These are phyloP conservation scores for Sipunculus nudus DNA, from an alignment of 2,888 invertebrate species.

Conservation along the genomic window DNA sequence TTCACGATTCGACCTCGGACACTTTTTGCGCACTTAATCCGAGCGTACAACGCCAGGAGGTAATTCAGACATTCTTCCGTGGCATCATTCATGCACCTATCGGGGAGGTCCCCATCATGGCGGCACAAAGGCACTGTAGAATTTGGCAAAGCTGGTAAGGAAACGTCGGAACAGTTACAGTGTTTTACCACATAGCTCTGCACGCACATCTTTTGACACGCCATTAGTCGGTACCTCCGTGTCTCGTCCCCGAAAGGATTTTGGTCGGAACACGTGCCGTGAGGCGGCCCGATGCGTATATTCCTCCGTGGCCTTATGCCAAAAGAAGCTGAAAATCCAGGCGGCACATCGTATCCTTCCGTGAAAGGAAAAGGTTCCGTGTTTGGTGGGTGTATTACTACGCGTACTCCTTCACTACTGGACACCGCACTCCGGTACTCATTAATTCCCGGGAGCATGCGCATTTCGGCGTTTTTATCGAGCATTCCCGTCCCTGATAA, in stretches of 20 bases:
- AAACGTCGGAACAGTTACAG: conserved; percentile 29
- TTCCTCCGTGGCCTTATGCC: conserved; percentile 35
- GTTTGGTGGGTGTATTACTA: conserved; percentile 36
- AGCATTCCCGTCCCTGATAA: conserved; percentile 36
- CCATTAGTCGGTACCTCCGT: conserved; percentile 26
- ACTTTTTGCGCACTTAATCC: conserved; percentile 29
- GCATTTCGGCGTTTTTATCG: conserved; percentile 34
- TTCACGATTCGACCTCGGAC: conserved; percentile 23
- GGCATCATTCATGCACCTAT: conserved; percentile 30
- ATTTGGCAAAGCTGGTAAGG: conserved; percentile 22
- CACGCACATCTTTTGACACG: conserved; percentile 41
- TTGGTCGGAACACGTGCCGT: conserved; percentile 31
- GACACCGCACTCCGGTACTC: conserved; percentile 36
- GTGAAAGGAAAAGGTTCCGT: conserved; percentile 36
- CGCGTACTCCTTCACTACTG: conserved; percentile 37
- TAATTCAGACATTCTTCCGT: conserved; percentile 28
- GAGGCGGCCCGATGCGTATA: conserved; percentile 35
- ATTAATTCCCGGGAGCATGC: conserved; percentile 35
- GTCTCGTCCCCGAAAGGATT: conserved; percentile 28
- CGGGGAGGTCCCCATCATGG: conserved; percentile 23
- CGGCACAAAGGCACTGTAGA: conserved; percentile 21
- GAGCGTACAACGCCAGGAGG: conserved; percentile 12
- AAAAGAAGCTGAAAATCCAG: conserved; percentile 39
- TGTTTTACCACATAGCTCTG: conserved; percentile 27
- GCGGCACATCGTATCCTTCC: conserved; percentile 39